Conservation (phyloP, 2,888 invertebrate genomes). For the Ceraclea dissimilis region DNA sequence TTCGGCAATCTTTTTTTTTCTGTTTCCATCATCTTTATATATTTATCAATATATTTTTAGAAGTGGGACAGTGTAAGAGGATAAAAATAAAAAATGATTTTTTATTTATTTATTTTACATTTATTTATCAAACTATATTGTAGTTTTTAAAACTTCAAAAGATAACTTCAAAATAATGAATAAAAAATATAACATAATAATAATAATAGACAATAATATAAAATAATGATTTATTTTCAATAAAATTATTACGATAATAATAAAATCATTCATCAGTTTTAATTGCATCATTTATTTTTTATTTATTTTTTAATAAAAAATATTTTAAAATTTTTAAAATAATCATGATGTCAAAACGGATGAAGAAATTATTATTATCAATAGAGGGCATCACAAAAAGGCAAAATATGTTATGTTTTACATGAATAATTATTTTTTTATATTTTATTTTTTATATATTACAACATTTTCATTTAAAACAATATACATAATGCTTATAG, state of each 20-base stretch:
- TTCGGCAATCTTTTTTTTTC: constrained; percentile 48
- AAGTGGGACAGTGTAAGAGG: no score
- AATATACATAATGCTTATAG: no score
- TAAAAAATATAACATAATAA: constrained; percentile 1
- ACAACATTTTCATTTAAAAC: no score
- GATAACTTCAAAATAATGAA: constrained; percentile 18
- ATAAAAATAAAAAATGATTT: neutral
- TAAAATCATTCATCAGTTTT: neutral
- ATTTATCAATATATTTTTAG: no score
- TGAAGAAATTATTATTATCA: neutral
- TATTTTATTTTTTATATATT: neutral
- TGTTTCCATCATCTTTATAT: neutral
- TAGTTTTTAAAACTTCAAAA: constrained; percentile 18
- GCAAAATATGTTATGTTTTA: neutral
- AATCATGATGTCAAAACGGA: neutral
- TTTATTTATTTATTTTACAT: constrained; percentile 11
- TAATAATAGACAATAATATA: neutral
- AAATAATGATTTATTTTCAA: neutral
- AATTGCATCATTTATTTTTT: neutral
- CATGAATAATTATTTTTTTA: neutral
- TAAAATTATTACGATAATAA: neutral
- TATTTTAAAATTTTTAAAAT: neutral
- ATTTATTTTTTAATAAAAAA: neutral
- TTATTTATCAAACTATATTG: constrained; percentile 24
- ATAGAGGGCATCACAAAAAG: neutral